A percentile compares a stretch with the other conserved stretches of the same genome.
Evolutionary conservation across 2,797 vertebrate genomes (phyloP).

Genomic region (Cercopithecus diana): DNA sequence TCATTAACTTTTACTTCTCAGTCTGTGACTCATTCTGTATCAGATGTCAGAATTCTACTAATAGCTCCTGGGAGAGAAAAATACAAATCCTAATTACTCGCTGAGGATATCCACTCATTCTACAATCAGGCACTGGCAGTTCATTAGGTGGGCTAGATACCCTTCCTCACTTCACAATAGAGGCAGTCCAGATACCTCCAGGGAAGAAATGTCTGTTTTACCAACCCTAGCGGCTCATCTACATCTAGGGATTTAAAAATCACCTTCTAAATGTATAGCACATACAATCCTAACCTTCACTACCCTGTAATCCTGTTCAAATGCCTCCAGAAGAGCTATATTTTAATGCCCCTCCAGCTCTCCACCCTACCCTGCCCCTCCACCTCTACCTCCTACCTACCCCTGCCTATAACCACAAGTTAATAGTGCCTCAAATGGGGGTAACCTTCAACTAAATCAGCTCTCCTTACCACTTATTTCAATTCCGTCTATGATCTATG

Average conservation of each 20-base stretch:
- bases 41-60: slow-evolving; percentile 57
- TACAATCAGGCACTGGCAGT: not conserved
- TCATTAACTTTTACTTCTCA: slow-evolving; percentile 40
- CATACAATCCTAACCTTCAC: not conserved
- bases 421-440: not conserved
- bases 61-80: slow-evolving; percentile 44
- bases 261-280: not conserved
- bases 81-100: not conserved
- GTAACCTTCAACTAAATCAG: not conserved
- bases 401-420: not conserved
- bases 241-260: not conserved
- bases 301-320: not conserved
- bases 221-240: not conserved
- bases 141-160: not conserved
- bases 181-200: not conserved
- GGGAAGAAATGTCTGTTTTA: not conserved
- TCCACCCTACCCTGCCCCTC: not conserved
- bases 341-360: not conserved
- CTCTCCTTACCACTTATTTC: not conserved
- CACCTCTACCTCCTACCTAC: not conserved
- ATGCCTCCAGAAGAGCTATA: not conserved
- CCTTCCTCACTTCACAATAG: not conserved
- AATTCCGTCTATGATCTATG: not conserved
- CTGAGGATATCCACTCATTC: not conserved
- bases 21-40: slow-evolving; percentile 55